Conservation (phyloP, 2,797 vertebrate genomes). For the Mus minutoides region DNA sequence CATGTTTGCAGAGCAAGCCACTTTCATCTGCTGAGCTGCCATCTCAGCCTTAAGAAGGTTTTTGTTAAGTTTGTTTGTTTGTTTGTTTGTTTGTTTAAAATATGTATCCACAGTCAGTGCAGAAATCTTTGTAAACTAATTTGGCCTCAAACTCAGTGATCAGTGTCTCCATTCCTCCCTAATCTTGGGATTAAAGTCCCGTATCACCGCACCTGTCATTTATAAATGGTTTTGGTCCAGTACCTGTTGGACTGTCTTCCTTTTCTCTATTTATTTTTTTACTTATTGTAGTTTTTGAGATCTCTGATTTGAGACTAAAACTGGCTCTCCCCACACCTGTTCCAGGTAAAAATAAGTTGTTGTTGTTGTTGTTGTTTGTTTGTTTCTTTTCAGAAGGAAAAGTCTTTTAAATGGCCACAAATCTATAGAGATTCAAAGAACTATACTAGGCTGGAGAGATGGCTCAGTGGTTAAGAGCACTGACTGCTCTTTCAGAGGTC, state of each 20-base stretch:
- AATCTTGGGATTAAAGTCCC: not conserved
- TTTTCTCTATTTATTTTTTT: not conserved
- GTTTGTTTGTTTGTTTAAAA: not conserved
- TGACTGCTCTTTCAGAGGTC: too few species aligned
- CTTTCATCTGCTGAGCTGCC: not conserved
- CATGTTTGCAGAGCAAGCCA: not conserved
- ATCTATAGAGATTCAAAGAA: not conserved
- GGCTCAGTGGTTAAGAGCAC: too few species aligned
- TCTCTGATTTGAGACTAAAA: conserved; percentile 23
- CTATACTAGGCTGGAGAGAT: not conserved
- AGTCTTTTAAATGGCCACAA: conserved; percentile 26
- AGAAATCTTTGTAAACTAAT: not conserved
- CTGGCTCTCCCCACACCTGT: not conserved
- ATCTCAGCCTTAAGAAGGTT: not conserved
- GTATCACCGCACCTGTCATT: too few species aligned
- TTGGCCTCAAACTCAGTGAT: too few species aligned
- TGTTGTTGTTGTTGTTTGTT: too few species aligned
- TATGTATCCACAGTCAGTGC: not conserved
- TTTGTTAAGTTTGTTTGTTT: not conserved
- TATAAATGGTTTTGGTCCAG: not conserved
- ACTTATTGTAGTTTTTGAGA: conserved; percentile 1
- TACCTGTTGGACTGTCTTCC: not conserved
- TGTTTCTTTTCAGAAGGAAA: not conserved
- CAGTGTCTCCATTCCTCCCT: not conserved
- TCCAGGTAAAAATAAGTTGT: not conserved